These are phyloP conservation scores for Diadema setosum DNA, from an alignment of 35 echinoderm and acorn worm genomes.

Conservation along the genomic window DNA sequence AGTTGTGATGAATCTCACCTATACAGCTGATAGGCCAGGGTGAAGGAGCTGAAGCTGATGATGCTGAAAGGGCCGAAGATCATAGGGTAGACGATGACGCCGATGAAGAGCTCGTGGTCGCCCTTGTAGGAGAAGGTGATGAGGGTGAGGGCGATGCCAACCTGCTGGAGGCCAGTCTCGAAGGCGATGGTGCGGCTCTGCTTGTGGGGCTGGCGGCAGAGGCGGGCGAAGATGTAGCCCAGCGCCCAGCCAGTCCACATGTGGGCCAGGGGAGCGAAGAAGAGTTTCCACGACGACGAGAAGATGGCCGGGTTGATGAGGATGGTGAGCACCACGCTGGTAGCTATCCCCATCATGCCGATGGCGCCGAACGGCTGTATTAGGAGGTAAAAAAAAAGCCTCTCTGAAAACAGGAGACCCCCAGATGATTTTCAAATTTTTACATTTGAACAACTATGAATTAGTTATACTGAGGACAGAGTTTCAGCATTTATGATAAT, in stretches of 20 bases:
- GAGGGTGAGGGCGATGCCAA: slow-evolving; percentile 56
- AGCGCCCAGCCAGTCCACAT: slow-evolving; percentile 22
- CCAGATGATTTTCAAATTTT: too few species aligned
- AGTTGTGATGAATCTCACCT: background rate
- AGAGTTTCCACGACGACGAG: slow-evolving; percentile 39
- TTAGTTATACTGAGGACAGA: too few species aligned
- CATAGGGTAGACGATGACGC: slow-evolving; percentile 47
- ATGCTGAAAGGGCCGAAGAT: slow-evolving; percentile 45
- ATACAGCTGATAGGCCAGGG: background rate
- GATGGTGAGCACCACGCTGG: slow-evolving; percentile 42
- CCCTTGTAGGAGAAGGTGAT: slow-evolving; percentile 55
- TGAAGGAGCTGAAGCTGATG: background rate
- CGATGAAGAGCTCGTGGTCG: background rate
- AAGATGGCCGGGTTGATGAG: slow-evolving; percentile 59
- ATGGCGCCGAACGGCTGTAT: slow-evolving; percentile 28
- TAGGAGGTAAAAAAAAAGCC: background rate
- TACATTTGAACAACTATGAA: too few species aligned
- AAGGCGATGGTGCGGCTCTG: slow-evolving; percentile 71
- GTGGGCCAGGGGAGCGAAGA: background rate
- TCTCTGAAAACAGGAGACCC: too few species aligned
- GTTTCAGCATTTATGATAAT: too few species aligned
- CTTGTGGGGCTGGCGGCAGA: slow-evolving; percentile 40
- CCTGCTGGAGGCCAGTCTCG: slow-evolving; percentile 72
- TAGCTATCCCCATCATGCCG: slow-evolving; percentile 27
- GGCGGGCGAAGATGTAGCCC: slow-evolving; percentile 34